These are phyloP conservation scores for Trichomycterus rosablanca DNA, from an alignment of 2,113 vertebrate species.

Conservation along the genomic window DNA sequence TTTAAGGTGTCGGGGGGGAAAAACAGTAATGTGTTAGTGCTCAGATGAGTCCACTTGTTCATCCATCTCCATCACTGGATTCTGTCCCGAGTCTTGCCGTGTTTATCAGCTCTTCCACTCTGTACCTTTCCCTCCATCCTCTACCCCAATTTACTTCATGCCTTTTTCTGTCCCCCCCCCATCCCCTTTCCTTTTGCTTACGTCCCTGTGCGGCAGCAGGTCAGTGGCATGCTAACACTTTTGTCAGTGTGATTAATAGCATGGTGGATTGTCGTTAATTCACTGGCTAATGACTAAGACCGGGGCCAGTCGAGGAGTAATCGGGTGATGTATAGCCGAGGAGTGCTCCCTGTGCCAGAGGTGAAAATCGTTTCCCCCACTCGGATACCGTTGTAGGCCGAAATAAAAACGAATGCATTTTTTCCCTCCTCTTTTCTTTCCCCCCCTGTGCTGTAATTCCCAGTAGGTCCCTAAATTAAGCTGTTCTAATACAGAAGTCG, in stretches of 20 bases:
- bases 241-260: slow-evolving; percentile 99
- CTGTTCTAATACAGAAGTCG: slow-evolving; percentile 48
- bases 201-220: slow-evolving; percentile 73
- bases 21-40: slow-evolving; percentile 16
- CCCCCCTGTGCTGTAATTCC: slow-evolving; percentile 45
- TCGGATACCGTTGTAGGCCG: slow-evolving; percentile 85
- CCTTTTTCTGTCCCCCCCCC: not conserved
- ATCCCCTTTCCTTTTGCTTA: slow-evolving; percentile 34
- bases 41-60: slow-evolving; percentile 13
- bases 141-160: slow-evolving; percentile 33
- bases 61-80: slow-evolving; percentile 23
- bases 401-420: slow-evolving; percentile 90
- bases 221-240: slow-evolving; percentile 81
- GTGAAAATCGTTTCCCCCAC: slow-evolving; percentile 97
- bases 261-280: slow-evolving; percentile 92
- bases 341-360: slow-evolving; percentile 89
- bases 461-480: slow-evolving; percentile 75
- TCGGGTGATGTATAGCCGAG: slow-evolving; percentile 94
- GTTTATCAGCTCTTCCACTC: slow-evolving; percentile 17
- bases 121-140: slow-evolving; percentile 9
- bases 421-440: slow-evolving; percentile 47
- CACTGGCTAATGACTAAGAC: slow-evolving; percentile 98
- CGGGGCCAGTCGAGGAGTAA: slow-evolving; percentile 80
- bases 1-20: not conserved
- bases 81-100: not conserved